Base-by-base conservation (phyloP, 2,888 invertebrate genomes). In the Teinopalpus imperialis region DNA sequence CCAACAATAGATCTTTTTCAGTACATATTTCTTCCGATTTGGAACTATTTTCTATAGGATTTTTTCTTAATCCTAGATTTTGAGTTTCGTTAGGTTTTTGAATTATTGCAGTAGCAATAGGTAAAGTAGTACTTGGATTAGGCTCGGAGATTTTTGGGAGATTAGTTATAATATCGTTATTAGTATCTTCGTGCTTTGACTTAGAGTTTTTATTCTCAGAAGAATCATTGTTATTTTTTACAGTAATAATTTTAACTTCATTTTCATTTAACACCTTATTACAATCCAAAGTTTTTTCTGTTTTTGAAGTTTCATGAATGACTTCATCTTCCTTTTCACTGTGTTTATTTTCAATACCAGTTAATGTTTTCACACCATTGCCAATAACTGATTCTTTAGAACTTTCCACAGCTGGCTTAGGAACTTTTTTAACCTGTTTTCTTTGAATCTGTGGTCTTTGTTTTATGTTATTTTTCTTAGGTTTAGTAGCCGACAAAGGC, bases 401-500 rank as follows among this genome's bases (percentile, higher is more conserved):
- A 2, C 5, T 6, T 27, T 18, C 44, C 5, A 18, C 13, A 6
- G 2, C 29, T 36, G 21, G 16, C 7, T 45, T 45, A 3, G 5
- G 14, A 2, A 30, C 3, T 45, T 57, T 63, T 45, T 59, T 62
- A 10, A 42, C 13, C 4, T 13, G 16, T 46, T 61, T 63, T 52
- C 54, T 57, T 24, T 37, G 41, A 9, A 20, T 18, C 6, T 26
- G 16, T 32, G 24, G 32, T 64, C 76, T 81, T 35, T 65, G 36
- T 51, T 73, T 85, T 0, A 66, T 46, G 59, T 51, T 68, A 51
- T 42, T 69, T 60, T 77, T 87, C 57, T 77, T 86, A 47, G 43
- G 58, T 69, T 78, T 87, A 16, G 57, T 64, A 12, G 75, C 81
- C 36, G 88, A 87, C 26, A 86, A 50, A 18, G 87, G 78, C 47